Evolutionary conservation across 2,113 vertebrate species (phyloP).

Genomic region (Lamprotornis superbus): DNA sequence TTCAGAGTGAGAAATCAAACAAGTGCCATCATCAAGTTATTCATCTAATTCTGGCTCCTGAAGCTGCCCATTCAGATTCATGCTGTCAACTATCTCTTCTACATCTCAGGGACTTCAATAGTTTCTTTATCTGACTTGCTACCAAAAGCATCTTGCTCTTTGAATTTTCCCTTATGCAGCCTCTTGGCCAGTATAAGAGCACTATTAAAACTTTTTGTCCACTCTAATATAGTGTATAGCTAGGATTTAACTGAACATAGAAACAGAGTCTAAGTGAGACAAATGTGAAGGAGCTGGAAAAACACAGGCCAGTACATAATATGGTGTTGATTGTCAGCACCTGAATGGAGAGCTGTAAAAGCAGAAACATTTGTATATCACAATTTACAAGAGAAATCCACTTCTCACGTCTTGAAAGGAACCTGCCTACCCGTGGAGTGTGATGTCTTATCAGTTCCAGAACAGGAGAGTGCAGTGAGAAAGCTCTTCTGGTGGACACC

Average conservation of each 20-base stretch:
- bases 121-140: background rate
- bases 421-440: background rate
- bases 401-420: background rate
- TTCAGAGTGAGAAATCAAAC: background rate
- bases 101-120: background rate
- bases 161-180: background rate
- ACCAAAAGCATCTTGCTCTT: background rate
- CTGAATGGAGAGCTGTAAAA: background rate
- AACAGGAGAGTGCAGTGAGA: background rate
- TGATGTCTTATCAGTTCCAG: background rate
- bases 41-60: background rate
- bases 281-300: background rate
- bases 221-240: background rate
- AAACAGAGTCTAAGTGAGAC: background rate
- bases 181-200: background rate
- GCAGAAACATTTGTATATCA: background rate
- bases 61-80: background rate
- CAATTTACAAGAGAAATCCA: background rate
- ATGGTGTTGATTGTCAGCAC: background rate
- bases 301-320: background rate
- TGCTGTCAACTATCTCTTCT: background rate
- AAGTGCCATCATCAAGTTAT: background rate
- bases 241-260: background rate
- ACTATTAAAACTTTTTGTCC: background rate
- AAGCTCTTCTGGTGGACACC: background rate